Evolutionary conservation across 2,797 vertebrate species (phyloP), one percentile per base, ranked within the genome.

Genomic region (Esox lucius): DNA sequence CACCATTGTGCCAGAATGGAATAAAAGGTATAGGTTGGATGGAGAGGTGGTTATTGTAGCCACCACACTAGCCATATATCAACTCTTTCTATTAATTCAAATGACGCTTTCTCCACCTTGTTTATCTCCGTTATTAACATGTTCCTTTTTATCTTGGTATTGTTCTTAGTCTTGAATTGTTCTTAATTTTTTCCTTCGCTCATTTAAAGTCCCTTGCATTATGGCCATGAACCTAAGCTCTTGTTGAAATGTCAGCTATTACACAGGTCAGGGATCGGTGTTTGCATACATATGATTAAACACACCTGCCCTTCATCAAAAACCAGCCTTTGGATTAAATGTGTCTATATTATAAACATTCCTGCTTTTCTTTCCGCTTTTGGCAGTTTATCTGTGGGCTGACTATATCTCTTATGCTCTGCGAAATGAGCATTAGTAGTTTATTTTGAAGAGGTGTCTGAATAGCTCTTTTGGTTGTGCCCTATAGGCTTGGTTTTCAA

Each of bases 1-100:
- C 9, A 12, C 5, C 39, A 42, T 9, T 6, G 9, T 11, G 9
- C 62, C 72, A 19, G 26, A 17, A 6, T 78, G 59, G 22, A 68
- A 76, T 76, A 80, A 82, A 82, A 71, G 51, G 26, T 15, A 59
- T 81, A 51, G n/a, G 79, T 83, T 84, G 72, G 69, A 72, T 75
- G 26, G 78, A 22, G 39, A 33, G 49, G 15, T 46, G 42, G 42
- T 42, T 51, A 53, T 33, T 9, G 31, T 22, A 15, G 33, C 19
- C 19, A 71, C 16, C 64, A 48, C 56, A 0, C n/a, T 22, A 31
- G 28, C 28, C 28, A 9, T 7, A 42, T 42, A 39, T 42, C 39
- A 39, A 39, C 16, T 28, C 22, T 66, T 31, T 75, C 33, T n/a
- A 15, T 59, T 48, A 42, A 42, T 42, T 42, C 42, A 6, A 42